Base-by-base conservation (phyloP, 2,797 vertebrate genomes). In the Crocodylus rhombifer region DNA sequence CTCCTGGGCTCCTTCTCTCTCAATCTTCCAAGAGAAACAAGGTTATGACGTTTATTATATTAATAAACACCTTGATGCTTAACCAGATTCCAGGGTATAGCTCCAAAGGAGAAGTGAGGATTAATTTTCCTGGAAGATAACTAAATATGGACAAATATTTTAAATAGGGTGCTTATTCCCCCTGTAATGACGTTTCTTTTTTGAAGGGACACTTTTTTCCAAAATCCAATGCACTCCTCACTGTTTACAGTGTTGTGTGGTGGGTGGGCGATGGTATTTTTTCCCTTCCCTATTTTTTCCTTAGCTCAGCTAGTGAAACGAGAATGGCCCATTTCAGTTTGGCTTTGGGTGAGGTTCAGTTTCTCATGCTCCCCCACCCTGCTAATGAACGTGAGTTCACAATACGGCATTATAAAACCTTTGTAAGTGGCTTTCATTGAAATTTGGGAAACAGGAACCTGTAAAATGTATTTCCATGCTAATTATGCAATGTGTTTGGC, bases 391-490 rank as follows among this genome's bases (percentile, higher is more conserved):
- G 92, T 93, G 42, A 62, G 78, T 94, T 93, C 69, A 86, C 67
- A 69, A 36, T 93, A 96, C 82, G 79, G 76, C 25, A 18, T 77
- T 95, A 93, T 92, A 77, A 93, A 95, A 92, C 14, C 36, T 67
- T 69, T 36, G 12, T 11, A 6, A 69, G 36, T 91, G 83, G 87
- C 69, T 94, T 89, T 86, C 87, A 95, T 95, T 96, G 93, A 92
- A 96, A 94, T 92, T 86, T 95, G 88, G 88, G 93, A 90, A 95
- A 95, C 95, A 92, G 89, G 94, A 88, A 92, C 89, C 87, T 89
- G 78, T 92, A 95, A 91, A 96, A 94, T 92, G 91, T 94, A 92
- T 93, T 97, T 92, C 91, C 94, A 89, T 93, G 94, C 93, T 87
- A 86, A 90, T 95, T 93, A 86, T 89, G 91, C 89, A 77, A 95